These are phyloP conservation scores for Campoletis sonorensis DNA, from an alignment of 1,140 invertebrate species.

Conservation along the genomic window DNA sequence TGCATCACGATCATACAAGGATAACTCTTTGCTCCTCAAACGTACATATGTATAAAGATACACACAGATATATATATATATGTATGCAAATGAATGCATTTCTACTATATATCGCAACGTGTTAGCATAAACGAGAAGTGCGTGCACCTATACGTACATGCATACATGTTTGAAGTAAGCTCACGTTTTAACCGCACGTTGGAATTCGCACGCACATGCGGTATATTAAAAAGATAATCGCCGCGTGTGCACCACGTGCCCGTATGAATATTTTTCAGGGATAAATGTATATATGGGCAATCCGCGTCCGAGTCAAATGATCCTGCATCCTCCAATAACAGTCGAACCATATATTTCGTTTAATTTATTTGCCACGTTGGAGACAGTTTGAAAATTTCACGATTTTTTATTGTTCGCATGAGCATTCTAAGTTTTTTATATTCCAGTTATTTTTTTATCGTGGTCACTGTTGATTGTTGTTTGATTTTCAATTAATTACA, in stretches of 20 bases:
- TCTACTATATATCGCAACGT: slow-evolving; percentile 11
- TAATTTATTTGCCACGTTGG: too few species aligned
- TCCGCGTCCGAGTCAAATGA: too few species aligned
- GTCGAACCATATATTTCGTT: too few species aligned
- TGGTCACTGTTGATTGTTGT: too few species aligned
- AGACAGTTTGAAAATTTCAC: too few species aligned
- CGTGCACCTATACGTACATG: not conserved
- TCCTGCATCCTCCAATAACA: too few species aligned
- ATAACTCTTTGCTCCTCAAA: not conserved
- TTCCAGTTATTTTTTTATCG: too few species aligned
- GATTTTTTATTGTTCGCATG: too few species aligned
- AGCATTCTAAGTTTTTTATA: too few species aligned
- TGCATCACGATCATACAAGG: slow-evolving; percentile 5
- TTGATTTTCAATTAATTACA: too few species aligned
- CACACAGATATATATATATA: not conserved
- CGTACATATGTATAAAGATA: not conserved
- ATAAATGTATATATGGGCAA: slow-evolving; percentile 3
- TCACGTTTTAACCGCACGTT: slow-evolving; percentile 7
- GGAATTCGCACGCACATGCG: slow-evolving; percentile 49
- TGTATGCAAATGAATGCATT: slow-evolving; percentile 4
- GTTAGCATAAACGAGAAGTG: slow-evolving; percentile 29
- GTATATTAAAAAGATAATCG: slow-evolving; percentile 58
- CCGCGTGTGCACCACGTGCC: slow-evolving; percentile 32
- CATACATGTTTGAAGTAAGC: slow-evolving; percentile 1
- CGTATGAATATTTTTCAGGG: slow-evolving; percentile 9